Evolutionary conservation across 2,797 vertebrate genomes (phyloP), one percentile per base, ranked within the genome.

Genomic region (Babyrousa celebensis): DNA sequence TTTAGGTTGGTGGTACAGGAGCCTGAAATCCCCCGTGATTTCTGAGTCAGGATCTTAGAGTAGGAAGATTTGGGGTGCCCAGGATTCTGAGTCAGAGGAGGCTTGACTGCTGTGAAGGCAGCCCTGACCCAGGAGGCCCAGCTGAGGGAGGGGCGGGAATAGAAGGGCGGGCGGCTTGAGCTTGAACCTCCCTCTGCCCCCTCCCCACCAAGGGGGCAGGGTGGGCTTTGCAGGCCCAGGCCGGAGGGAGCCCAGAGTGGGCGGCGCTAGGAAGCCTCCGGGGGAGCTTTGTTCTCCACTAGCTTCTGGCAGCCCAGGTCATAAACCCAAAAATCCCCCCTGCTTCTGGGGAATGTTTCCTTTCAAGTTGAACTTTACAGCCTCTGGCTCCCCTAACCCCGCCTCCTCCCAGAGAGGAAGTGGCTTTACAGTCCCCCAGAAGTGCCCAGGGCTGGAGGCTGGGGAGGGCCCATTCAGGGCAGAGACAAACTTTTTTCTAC

Each of bases 331-430:
- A 91, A 36, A 65, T 82, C 85, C 32, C 27, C 17, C 68, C 16
- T 75, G 89, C 77, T 93, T 85, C 70, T 71, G 92, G 91, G 67
- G 83, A 92, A n/a, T 85, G 86, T 72, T 93, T 92, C 85, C 92
- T 97, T 97, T 96, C 96, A 96, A 97, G 96, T 67, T 85, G 96
- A 92, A 67, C 90, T 95, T 96, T 95, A 96, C 18, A 96, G 93
- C 78, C 80, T 83, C 85, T 60, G 74, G 29, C 43, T 71, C 56
- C 56, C 70, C 54, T 10, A 12, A 12, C 29, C 27, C 15, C 0
- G 85, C 32, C 29, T 29, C 43, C 18, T 43, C 63, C 29, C 4
- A 21, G 56, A 67, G 78, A 94, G 94, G 92, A 96, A 90, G 83
- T 90, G 95, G 32, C 58, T 95, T 98, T 92, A 91, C 9, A 83